A percentile compares a stretch with the other conserved stretches of the same genome.
phyloP scores from a whole-genome alignment of 2,888 invertebrate genomes.

The Dryocosmus kuriphilus region DNA sequence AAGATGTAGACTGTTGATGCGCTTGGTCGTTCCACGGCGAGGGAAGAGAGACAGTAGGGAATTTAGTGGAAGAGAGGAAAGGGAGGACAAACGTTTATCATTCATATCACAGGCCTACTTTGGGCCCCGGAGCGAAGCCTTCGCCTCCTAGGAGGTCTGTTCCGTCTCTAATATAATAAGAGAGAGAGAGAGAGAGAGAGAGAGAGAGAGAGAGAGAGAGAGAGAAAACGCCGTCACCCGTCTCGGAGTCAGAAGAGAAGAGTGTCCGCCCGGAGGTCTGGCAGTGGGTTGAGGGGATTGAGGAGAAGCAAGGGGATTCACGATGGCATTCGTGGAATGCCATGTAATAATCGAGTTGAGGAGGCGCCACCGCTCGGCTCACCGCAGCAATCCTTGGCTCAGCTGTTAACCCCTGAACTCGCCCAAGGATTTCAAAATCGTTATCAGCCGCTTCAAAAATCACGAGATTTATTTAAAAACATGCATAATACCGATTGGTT shows the following conservation, averaged over 20 bases:
- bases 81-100: slow-evolving; percentile 60
- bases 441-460: slow-evolving; percentile 2
- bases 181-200: slow-evolving; percentile 48
- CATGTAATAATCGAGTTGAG: slow-evolving; percentile 76
- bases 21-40: background rate
- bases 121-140: slow-evolving; percentile 58
- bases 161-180: slow-evolving; percentile 60
- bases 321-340: slow-evolving; percentile 75
- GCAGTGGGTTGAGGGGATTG: slow-evolving; percentile 56
- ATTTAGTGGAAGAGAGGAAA: slow-evolving; percentile 38
- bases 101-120: slow-evolving; percentile 62
- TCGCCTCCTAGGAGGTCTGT: slow-evolving; percentile 62
- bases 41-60: background rate
- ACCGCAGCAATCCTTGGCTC: slow-evolving; percentile 51
- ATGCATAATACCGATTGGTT: background rate
- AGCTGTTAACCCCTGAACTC: slow-evolving; percentile 26
- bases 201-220: slow-evolving; percentile 52
- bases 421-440: slow-evolving; percentile 1
- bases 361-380: slow-evolving; percentile 72
- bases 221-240: slow-evolving; percentile 44
- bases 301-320: slow-evolving; percentile 61
- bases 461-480: background rate
- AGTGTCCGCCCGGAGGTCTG: slow-evolving; percentile 50
- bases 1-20: background rate
- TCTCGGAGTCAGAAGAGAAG: slow-evolving; percentile 45